Conservation (phyloP, 2,888 invertebrate species). For the Thymelicus acteon region DNA sequence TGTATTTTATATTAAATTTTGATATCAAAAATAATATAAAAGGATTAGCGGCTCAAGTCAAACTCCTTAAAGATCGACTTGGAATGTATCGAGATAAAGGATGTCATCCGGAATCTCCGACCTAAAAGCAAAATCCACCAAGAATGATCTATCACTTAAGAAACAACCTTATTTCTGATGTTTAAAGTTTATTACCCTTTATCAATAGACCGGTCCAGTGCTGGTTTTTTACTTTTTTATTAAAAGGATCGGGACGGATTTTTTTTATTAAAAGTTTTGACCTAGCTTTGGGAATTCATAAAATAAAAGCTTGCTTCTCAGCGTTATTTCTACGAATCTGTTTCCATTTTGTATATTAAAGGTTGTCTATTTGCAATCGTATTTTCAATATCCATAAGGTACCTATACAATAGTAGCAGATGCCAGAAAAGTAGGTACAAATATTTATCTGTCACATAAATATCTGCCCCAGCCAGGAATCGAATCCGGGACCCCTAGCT, state of each 20-base stretch:
- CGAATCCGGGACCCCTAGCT: too few species aligned
- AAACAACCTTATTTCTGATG: constrained; percentile 51
- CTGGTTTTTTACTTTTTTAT: constrained; percentile 57
- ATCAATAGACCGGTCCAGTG: constrained; percentile 39
- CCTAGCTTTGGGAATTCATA: constrained; percentile 83
- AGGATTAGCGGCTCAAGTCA: constrained; percentile 54
- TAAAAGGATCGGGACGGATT: constrained; percentile 57
- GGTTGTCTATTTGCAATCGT: constrained; percentile 4
- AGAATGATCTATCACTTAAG: constrained; percentile 46
- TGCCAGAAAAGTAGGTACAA: too few species aligned
- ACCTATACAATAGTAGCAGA: background rate
- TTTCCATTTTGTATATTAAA: constrained; percentile 48
- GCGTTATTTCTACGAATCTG: constrained; percentile 68
- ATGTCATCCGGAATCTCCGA: constrained; percentile 80
- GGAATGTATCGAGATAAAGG: constrained; percentile 82
- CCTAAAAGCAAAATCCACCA: constrained; percentile 66
- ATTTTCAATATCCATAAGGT: background rate
- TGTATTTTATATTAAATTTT: constrained; percentile 5
- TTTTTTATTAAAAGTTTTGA: constrained; percentile 62
- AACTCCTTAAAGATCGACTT: constrained; percentile 67
- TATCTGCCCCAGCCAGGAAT: too few species aligned
- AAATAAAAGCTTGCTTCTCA: constrained; percentile 68
- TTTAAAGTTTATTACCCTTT: constrained; percentile 57
- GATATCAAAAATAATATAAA: constrained; percentile 17
- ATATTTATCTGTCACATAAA: too few species aligned